phyloP scores from a whole-genome alignment of 2,797 vertebrate species.

The Anableps anableps region DNA sequence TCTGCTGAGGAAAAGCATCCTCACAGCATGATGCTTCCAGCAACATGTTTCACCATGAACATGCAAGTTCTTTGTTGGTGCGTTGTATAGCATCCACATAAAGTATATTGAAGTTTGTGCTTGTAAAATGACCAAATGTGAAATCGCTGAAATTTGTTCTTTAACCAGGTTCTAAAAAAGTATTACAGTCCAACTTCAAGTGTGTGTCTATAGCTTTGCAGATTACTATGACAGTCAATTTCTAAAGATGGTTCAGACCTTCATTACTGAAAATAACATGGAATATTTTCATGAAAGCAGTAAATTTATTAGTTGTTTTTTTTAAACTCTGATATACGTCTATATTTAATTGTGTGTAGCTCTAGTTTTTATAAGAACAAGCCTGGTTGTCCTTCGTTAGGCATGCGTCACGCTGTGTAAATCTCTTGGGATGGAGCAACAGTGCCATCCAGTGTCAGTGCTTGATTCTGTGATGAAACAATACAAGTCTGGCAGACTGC shows the following conservation, averaged over 20 bases:
- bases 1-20: background rate
- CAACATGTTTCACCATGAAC: background rate
- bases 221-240: background rate
- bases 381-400: slow-evolving; percentile 1
- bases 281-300: background rate
- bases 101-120: background rate
- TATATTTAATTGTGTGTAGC: background rate
- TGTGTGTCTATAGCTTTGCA: background rate
- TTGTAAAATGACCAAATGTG: background rate
- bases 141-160: background rate
- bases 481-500: background rate
- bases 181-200: background rate
- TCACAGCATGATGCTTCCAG: background rate
- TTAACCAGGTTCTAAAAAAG: background rate
- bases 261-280: background rate
- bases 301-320: background rate
- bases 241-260: background rate
- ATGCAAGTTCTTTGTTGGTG: background rate
- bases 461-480: background rate
- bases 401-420: background rate
- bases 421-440: slow-evolving; percentile 15
- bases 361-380: background rate
- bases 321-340: background rate
- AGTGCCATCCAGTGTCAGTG: slow-evolving; percentile 53
- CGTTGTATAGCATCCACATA: background rate